Evolutionary conservation across 2,113 vertebrate genomes (phyloP).

Genomic region (Apodemus sylvaticus): DNA sequence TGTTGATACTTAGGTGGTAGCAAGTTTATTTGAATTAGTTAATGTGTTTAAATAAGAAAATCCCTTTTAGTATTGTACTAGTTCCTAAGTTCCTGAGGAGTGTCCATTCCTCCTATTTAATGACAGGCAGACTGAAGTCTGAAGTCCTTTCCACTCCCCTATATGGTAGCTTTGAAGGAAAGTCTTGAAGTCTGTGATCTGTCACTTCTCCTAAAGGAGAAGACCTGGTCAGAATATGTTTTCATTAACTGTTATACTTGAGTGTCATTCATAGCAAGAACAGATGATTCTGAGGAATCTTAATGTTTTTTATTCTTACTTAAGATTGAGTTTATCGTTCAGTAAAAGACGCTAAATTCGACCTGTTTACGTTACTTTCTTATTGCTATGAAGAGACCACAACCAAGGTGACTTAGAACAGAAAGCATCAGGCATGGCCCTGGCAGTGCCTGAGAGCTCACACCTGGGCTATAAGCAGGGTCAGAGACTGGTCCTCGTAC

Average conservation of each 20-base stretch:
- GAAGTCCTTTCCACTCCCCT: not conserved
- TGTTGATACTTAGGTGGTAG: not conserved
- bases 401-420: not conserved
- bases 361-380: not conserved
- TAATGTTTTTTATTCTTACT: not conserved
- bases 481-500: not conserved
- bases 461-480: not conserved
- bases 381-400: not conserved
- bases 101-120: not conserved
- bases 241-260: not conserved
- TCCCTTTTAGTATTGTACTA: not conserved
- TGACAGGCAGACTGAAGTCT: not conserved
- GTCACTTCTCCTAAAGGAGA: conserved; percentile 5
- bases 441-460: not conserved
- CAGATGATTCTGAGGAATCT: not conserved
- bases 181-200: not conserved
- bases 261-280: not conserved
- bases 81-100: not conserved
- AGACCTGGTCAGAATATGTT: not conserved
- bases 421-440: not conserved
- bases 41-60: conserved; percentile 21
- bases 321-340: conserved; percentile 17
- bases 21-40: conserved; percentile 24
- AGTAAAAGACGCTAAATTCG: not conserved
- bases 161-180: not conserved